Base-by-base conservation (phyloP, 2,113 vertebrate genomes). In the Cyanoramphus novaezelandiae region DNA sequence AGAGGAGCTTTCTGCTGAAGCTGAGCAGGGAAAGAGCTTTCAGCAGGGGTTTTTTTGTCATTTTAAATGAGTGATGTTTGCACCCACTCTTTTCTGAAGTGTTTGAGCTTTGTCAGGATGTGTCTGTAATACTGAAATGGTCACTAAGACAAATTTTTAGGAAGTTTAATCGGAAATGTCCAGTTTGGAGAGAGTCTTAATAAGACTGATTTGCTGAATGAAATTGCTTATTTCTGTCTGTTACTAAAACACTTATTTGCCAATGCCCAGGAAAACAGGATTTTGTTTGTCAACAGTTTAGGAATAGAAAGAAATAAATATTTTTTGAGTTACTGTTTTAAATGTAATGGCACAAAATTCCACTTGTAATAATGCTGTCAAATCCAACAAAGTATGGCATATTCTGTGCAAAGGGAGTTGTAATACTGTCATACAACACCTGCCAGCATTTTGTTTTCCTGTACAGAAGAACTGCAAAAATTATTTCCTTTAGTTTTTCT, bases 1-100 rank as follows among this genome's bases (percentile, higher is more conserved):
- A 53, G n/a, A 76, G 57, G 27, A 60, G 47, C 41, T 92, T 85
- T 62, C 53, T 86, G 37, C 37, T 86, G 49, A 94, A 93, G 39
- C 65, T 76, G 57, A 94, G 77, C 35, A 75, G 39, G 35, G 65
- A 49, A 46, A 33, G 24, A 78, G 31, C 39, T 87, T 89, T 79
- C 62, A 44, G 12, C 19, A 27, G 23, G 27, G 63, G 59, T 71
- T 85, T 63, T 49, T 70, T n/a, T 64, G 33, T 68, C 3, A 15
- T 50, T 94, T 72, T 53, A 85, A 87, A 57, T 29, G 23, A 77
- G 19, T 44, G 31, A 65, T 70, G 19, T 55, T 94, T 88, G 53
- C 27, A 81, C 7, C 23, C 25, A 11, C 46, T 80, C 21, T 65
- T 88, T 63, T 65, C 59, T 68, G n/a, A 60, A n/a, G 55, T 33